Evolutionary conservation across 1,140 invertebrate genomes (phyloP).

Genomic region (Drosophila ambigua): DNA sequence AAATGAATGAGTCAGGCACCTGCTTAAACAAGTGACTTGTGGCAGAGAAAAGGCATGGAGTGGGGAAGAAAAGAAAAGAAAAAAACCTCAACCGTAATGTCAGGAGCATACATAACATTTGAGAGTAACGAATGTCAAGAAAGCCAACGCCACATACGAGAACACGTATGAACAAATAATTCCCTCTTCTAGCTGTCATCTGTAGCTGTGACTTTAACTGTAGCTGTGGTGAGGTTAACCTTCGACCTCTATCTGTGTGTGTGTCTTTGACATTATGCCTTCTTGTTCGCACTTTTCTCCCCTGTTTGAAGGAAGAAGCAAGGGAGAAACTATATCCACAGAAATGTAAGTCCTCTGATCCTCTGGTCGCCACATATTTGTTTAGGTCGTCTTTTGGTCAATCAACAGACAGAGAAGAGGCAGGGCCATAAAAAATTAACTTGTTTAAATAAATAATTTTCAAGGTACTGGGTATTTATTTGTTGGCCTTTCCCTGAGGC

Average conservation of each 20-base stretch:
- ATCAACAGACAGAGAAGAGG: slow-evolving; percentile 7
- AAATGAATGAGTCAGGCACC: slow-evolving; percentile 57
- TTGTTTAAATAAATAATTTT: slow-evolving; percentile 52
- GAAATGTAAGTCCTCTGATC: slow-evolving; percentile 19
- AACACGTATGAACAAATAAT: slow-evolving; percentile 4
- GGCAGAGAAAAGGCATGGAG: slow-evolving; percentile 11
- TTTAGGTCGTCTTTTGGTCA: slow-evolving; percentile 40
- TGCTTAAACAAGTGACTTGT: slow-evolving; percentile 49
- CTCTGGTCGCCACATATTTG: slow-evolving; percentile 37
- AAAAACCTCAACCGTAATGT: slow-evolving; percentile 28
- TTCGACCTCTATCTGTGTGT: slow-evolving; percentile 41
- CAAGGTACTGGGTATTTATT: slow-evolving; percentile 9
- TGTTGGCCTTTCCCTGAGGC: slow-evolving; percentile 13
- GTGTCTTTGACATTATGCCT: slow-evolving; percentile 61
- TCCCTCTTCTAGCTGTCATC: too few species aligned
- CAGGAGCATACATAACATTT: slow-evolving; percentile 11
- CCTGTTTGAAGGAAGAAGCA: slow-evolving; percentile 26
- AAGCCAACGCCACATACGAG: neutral
- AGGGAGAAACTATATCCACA: slow-evolving; percentile 11
- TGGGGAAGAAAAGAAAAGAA: slow-evolving; percentile 4
- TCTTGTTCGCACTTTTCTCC: slow-evolving; percentile 44
- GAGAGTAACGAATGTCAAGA: neutral
- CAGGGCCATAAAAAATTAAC: slow-evolving; percentile 20
- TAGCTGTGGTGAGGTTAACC: slow-evolving; percentile 10
- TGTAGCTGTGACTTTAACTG: too few species aligned